Evolutionary conservation across 2,888 invertebrate genomes (phyloP).

Genomic region (Boloria euphrosyne): DNA sequence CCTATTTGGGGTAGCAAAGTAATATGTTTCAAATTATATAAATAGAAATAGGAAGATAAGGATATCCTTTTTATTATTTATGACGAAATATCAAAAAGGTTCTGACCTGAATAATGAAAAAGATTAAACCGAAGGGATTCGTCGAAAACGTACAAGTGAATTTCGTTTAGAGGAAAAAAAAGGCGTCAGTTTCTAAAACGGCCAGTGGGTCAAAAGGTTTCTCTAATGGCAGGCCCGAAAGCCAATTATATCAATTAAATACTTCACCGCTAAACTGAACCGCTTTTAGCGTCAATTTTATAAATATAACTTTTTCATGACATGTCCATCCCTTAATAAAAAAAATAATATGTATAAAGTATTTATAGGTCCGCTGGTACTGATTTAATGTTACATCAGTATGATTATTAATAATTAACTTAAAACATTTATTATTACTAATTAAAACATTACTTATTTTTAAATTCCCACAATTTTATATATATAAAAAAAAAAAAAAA

Average conservation of each 20-base stretch:
- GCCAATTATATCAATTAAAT: slow-evolving; percentile 79
- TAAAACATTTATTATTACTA: too few relatives aligned
- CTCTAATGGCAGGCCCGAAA: slow-evolving; percentile 71
- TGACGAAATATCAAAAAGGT: slow-evolving; percentile 62
- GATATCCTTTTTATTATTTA: slow-evolving; percentile 46
- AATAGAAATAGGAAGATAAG: slow-evolving; percentile 8
- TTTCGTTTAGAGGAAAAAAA: slow-evolving; percentile 57
- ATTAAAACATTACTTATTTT: too few relatives aligned
- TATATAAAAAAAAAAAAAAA: too few relatives aligned
- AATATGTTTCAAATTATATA: too few relatives aligned
- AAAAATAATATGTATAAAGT: too few relatives aligned
- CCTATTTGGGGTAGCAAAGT: too few relatives aligned
- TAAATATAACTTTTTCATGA: slow-evolving; percentile 19
- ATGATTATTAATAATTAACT: too few relatives aligned
- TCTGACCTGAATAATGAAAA: slow-evolving; percentile 69
- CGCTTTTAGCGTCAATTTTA: slow-evolving; percentile 32
- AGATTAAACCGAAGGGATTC: slow-evolving; percentile 59
- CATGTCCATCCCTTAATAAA: background rate
- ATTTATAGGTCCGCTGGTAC: too few relatives aligned
- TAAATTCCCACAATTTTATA: too few relatives aligned
- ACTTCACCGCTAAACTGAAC: slow-evolving; percentile 59
- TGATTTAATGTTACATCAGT: too few relatives aligned
- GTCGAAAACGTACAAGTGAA: slow-evolving; percentile 62
- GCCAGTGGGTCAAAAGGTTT: slow-evolving; percentile 56
- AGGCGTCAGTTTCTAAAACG: slow-evolving; percentile 61